phyloP scores from a whole-genome alignment of 1,140 invertebrate species.

The Halesus radiatus region DNA sequence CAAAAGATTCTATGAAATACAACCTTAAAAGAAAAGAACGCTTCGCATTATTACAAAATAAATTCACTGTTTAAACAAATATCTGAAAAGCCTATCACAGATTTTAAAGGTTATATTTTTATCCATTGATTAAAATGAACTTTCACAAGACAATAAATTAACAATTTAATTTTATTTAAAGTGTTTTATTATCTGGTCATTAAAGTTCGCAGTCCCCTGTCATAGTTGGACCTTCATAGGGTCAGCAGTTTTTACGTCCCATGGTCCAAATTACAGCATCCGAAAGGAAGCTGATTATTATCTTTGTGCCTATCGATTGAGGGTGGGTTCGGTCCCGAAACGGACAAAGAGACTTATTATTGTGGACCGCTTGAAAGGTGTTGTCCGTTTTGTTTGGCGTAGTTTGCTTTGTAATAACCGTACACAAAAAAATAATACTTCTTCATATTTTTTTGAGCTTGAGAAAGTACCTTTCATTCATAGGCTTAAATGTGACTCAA shows the following conservation, averaged over 20 bases:
- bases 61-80: too few species aligned
- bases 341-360: slow-evolving; percentile 9
- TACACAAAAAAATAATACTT: slow-evolving; percentile 5
- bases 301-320: slow-evolving; percentile 45
- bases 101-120: too few species aligned
- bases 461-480: background rate
- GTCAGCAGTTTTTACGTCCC: slow-evolving; percentile 12
- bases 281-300: slow-evolving; percentile 54
- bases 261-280: slow-evolving; percentile 51
- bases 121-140: too few species aligned
- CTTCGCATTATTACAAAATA: too few species aligned
- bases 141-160: too few species aligned
- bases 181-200: too few species aligned
- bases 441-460: slow-evolving; percentile 14
- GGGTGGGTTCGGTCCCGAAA: slow-evolving; percentile 19
- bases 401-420: slow-evolving; percentile 30
- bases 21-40: too few species aligned
- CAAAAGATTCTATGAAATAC: too few species aligned
- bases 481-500: background rate
- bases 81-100: too few species aligned
- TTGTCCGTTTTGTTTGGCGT: slow-evolving; percentile 46
- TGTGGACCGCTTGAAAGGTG: slow-evolving; percentile 42
- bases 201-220: background rate
- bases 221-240: background rate
- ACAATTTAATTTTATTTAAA: too few species aligned